Evolutionary conservation across 2,113 vertebrate genomes (phyloP), one percentile per base, ranked within the genome.

Genomic region (Coptodon bakossiorum): DNA sequence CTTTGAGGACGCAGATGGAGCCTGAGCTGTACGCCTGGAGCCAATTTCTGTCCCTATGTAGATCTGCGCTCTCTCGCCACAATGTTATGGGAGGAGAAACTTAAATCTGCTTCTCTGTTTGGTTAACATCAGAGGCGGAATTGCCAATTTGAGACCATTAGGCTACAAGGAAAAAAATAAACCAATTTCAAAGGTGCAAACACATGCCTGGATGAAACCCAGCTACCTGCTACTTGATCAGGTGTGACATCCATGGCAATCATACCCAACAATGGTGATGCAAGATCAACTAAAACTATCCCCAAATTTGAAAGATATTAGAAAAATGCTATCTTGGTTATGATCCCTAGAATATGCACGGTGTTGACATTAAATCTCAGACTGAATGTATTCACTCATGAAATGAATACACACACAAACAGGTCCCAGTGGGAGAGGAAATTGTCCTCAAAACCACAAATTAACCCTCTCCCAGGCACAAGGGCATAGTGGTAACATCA

Each of bases 1-100:
- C 93, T 96, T 95, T 95, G 93, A 95, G 91, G 93, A 86, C 52
- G 63, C 94, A 96, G 94, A 94, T 96, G 95, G 78, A 92, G 73
- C 45, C 27, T 24, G 86, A 89, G 88, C 78, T 38, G 61, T 57
- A 27, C 5, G 87, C 91, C 94, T 96, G 93, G 94, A 90, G 90
- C 83, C 92, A 91, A 95, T 95, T 95, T 94, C 61, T 87, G 73
- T 90, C 81, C 81, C 92, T 83, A 80, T 87, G 86, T 87, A 90
- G 91, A 92, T 90, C 86, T 89, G 52, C 50, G 38, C 78, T 85
- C 73, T 85, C 80, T 85, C 22, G 57, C 94, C 95, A 38, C 95
- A 95, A 86, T 92, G 94, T 94, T 92, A 92, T 85, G 86, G 82
- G 86, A 92, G 92, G 81, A 80, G 89, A 87, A 94, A 92, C 89